Conservation (phyloP, 64 coral and sea anemone genomes). For the Platygyra sinensis region DNA sequence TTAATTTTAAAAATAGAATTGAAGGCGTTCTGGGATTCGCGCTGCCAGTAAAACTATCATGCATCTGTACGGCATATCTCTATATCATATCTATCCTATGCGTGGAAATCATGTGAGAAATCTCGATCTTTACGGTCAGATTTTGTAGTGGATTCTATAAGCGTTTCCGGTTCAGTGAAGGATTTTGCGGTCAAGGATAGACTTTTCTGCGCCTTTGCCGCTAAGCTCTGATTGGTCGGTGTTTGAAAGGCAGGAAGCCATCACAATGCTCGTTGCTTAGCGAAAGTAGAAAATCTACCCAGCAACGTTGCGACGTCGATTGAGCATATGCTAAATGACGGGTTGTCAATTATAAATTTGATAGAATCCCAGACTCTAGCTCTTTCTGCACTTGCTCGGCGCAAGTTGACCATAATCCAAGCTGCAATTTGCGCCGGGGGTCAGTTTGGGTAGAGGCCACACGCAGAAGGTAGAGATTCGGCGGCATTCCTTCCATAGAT, state of each 20-base stretch:
- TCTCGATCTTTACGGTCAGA: slow-evolving; percentile 13
- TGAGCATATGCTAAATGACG: slow-evolving; percentile 78
- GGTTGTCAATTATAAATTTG: slow-evolving; percentile 87
- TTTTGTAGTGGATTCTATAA: neutral
- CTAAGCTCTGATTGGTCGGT: slow-evolving; percentile 70
- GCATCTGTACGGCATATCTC: neutral
- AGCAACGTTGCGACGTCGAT: slow-evolving; percentile 71
- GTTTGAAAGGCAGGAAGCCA: slow-evolving; percentile 82
- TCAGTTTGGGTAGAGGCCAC: slow-evolving; percentile 56
- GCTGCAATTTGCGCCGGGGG: slow-evolving; percentile 79
- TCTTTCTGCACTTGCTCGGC: neutral
- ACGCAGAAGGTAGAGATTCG: slow-evolving; percentile 32
- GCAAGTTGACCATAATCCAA: neutral
- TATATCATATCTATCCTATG: neutral
- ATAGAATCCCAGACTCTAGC: neutral
- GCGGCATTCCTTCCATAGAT: slow-evolving; percentile 23
- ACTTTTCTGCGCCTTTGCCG: slow-evolving; percentile 58
- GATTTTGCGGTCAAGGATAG: slow-evolving; percentile 47
- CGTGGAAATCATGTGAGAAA: slow-evolving; percentile 9
- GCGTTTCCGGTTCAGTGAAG: slow-evolving; percentile 54
- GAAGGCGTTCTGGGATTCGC: neutral
- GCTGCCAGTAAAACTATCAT: neutral
- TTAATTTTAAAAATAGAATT: neutral
- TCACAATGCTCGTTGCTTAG: slow-evolving; percentile 94
- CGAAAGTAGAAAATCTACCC: slow-evolving; percentile 95